Evolutionary conservation across 2,888 invertebrate genomes (phyloP).

Genomic region (Heliconius hortense): DNA sequence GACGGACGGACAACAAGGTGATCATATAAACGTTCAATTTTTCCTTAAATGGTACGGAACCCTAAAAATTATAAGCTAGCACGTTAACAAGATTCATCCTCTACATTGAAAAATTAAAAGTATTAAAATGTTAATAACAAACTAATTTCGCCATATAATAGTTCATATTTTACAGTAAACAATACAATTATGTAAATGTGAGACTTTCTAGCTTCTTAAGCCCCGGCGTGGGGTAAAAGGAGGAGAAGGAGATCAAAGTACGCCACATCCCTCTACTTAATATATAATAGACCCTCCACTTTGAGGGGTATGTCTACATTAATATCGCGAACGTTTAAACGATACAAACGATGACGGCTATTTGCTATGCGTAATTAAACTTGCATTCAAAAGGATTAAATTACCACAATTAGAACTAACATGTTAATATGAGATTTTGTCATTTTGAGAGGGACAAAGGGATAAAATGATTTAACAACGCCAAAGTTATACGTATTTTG

Average conservation of each 20-base stretch:
- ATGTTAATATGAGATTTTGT: not conserved
- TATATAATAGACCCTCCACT: slow-evolving; percentile 71
- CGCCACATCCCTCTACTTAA: slow-evolving; percentile 72
- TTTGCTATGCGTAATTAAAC: slow-evolving; percentile 9
- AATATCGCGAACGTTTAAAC: slow-evolving; percentile 60
- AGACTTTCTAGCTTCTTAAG: slow-evolving; percentile 67
- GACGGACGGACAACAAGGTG: too few relatives aligned
- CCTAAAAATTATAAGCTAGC: too few relatives aligned
- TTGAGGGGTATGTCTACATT: slow-evolving; percentile 73
- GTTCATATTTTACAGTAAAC: slow-evolving; percentile 64
- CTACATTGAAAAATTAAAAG: not conserved
- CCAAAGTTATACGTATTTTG: not conserved
- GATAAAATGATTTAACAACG: not conserved
- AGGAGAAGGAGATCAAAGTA: slow-evolving; percentile 63
- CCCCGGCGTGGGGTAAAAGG: slow-evolving; percentile 57
- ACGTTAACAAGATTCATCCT: not conserved
- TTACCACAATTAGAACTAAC: not conserved
- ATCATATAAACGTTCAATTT: too few relatives aligned
- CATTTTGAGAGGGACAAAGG: not conserved
- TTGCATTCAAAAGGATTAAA: slow-evolving; percentile 11
- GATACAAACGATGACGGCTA: slow-evolving; percentile 14
- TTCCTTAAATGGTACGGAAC: too few relatives aligned
- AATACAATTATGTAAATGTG: slow-evolving; percentile 74
- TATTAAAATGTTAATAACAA: slow-evolving; percentile 26
- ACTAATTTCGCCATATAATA: slow-evolving; percentile 42